Conservation (phyloP, 2,113 vertebrate genomes). For the Myrmecophaga tridactyla region DNA sequence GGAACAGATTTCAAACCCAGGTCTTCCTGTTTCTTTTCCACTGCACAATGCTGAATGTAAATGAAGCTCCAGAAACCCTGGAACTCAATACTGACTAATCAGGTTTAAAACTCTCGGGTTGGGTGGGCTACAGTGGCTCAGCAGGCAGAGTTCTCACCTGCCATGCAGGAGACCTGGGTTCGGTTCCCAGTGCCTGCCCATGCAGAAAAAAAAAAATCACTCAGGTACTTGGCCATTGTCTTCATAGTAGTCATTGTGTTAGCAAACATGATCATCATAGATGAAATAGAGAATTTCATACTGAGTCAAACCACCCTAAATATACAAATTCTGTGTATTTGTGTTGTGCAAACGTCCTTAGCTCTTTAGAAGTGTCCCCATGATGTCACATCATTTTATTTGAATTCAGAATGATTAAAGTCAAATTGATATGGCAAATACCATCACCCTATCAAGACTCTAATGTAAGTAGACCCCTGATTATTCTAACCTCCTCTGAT, state of each 20-base stretch:
- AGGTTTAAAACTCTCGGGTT: background rate
- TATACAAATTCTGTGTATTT: background rate
- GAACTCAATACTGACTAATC: background rate
- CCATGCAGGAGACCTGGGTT: too few relatives aligned
- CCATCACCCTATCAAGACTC: background rate
- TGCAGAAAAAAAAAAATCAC: too few relatives aligned
- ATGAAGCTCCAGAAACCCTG: background rate
- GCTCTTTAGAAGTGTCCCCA: background rate
- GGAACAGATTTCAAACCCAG: background rate
- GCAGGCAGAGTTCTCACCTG: too few relatives aligned
- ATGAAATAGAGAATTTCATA: background rate
- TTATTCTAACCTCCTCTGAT: background rate
- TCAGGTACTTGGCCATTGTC: background rate
- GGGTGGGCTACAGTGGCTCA: too few relatives aligned
- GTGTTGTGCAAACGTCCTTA: background rate
- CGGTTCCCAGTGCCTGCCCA: too few relatives aligned
- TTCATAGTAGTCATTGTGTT: background rate
- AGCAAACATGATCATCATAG: background rate
- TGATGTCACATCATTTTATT: background rate
- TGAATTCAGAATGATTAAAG: background rate
- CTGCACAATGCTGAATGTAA: background rate
- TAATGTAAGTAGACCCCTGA: background rate
- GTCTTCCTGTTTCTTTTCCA: background rate
- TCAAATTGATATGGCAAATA: background rate
- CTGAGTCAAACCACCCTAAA: background rate